Conservation (phyloP, 2,888 invertebrate genomes). For the Mythimna impura region DNA sequence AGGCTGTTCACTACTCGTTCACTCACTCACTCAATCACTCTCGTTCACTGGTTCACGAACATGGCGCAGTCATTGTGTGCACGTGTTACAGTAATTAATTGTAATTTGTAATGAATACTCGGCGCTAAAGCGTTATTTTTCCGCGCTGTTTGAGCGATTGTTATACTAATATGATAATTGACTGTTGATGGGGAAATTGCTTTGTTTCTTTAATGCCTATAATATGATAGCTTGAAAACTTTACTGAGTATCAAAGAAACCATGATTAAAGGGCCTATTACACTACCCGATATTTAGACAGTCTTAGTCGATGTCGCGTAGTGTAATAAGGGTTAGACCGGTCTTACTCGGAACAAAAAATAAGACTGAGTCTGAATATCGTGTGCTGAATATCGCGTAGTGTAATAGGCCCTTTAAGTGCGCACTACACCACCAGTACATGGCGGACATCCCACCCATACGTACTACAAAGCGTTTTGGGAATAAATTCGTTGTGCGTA, state of each 20-base stretch:
- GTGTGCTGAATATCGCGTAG: too few relatives aligned
- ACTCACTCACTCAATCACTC: slow-evolving; percentile 23
- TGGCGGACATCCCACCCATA: too few relatives aligned
- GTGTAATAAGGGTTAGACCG: too few relatives aligned
- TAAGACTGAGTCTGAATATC: too few relatives aligned
- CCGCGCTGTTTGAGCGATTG: slow-evolving; percentile 43
- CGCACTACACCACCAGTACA: too few relatives aligned
- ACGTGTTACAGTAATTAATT: slow-evolving; percentile 58
- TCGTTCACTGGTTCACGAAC: slow-evolving; percentile 39
- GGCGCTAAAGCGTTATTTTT: slow-evolving; percentile 53
- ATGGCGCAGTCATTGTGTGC: slow-evolving; percentile 40
- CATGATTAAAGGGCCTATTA: too few relatives aligned
- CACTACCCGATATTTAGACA: too few relatives aligned
- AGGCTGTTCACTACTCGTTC: slow-evolving; percentile 6
- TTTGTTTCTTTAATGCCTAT: slow-evolving; percentile 7
- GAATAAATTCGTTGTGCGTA: too few relatives aligned
- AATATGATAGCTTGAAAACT: not conserved
- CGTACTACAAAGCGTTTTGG: too few relatives aligned
- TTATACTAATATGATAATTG: slow-evolving; percentile 50
- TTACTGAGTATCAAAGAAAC: not conserved
- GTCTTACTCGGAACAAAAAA: too few relatives aligned
- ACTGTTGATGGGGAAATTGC: slow-evolving; percentile 34
- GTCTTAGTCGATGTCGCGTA: too few relatives aligned
- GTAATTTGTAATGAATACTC: slow-evolving; percentile 62
- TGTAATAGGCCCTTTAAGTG: too few relatives aligned